Evolutionary conservation across 37 sponge, comb jelly and placozoan genomes (phyloP).

Genomic region (Axinella damicornis): DNA sequence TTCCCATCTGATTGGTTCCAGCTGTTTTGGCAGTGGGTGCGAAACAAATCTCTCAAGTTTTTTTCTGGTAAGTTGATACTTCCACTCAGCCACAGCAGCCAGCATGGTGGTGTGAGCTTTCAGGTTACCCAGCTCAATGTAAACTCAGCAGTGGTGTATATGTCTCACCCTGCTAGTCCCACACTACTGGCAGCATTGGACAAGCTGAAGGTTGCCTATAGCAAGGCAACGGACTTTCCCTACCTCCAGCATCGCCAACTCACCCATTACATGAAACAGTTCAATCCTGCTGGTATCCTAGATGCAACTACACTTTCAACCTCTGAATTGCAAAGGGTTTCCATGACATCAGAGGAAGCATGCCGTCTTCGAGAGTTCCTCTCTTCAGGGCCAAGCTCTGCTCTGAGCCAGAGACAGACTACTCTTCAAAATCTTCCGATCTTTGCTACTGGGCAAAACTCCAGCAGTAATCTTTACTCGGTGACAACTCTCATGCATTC

Average conservation of each 20-base stretch:
- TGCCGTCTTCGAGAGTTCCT: not conserved
- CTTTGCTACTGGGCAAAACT: not conserved
- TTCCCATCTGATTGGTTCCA: constrained; percentile 26
- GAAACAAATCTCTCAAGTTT: not conserved
- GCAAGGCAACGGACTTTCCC: not conserved
- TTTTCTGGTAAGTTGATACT: constrained; percentile 17
- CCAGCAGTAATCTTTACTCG: constrained; percentile 18
- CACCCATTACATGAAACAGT: not conserved
- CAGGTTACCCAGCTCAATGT: too few species aligned
- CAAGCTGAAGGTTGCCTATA: not conserved
- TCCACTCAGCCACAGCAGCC: constrained; percentile 1
- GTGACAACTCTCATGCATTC: not conserved
- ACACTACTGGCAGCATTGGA: not conserved
- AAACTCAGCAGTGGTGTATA: not conserved
- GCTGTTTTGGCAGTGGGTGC: constrained; percentile 51
- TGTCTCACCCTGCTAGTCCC: not conserved
- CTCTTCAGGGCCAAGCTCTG: not conserved
- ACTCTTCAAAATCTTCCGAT: too few species aligned
- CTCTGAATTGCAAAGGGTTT: not conserved
- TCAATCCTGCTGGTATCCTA: not conserved
- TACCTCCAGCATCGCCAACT: not conserved
- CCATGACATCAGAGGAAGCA: constrained; percentile 35
- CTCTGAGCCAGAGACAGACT: not conserved
- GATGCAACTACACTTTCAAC: constrained; percentile 9
- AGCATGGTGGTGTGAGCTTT: not conserved